These are phyloP conservation scores for Magallana angulata DNA, from an alignment of 1,140 invertebrate genomes.

Conservation along the genomic window DNA sequence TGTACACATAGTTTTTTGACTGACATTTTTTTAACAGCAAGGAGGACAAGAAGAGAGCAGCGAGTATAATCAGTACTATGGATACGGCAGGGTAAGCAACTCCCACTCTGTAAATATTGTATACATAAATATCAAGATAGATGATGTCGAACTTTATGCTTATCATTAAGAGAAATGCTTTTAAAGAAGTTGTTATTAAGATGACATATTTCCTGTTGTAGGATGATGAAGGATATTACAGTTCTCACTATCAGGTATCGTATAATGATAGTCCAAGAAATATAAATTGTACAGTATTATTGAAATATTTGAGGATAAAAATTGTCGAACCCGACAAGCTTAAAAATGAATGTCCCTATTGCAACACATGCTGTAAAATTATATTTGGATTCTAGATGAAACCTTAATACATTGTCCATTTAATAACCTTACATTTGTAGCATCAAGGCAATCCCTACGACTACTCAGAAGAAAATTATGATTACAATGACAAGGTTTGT, in stretches of 20 bases:
- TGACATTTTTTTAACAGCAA: neutral
- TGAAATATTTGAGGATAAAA: no score
- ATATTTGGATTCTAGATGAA: no score
- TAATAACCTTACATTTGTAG: neutral
- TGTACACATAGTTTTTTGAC: no score
- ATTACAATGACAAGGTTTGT: neutral
- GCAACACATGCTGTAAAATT: no score
- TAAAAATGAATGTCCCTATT: no score
- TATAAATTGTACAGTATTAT: no score
- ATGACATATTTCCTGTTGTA: neutral
- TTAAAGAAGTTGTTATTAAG: no score
- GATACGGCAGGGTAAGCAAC: neutral
- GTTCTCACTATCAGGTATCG: slow-evolving; percentile 14
- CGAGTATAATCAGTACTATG: slow-evolving; percentile 31
- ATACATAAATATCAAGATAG: no score
- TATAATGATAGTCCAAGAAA: neutral
- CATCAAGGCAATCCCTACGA: neutral
- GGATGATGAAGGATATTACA: slow-evolving; percentile 14
- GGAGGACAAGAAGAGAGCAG: neutral
- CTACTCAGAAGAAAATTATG: neutral
- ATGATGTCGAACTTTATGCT: no score
- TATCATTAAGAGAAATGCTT: no score
- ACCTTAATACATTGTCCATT: no score
- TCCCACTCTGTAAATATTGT: neutral
- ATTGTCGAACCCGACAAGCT: no score